Evolutionary conservation across 2,888 invertebrate genomes (phyloP).

Genomic region (Cryptus armator): DNA sequence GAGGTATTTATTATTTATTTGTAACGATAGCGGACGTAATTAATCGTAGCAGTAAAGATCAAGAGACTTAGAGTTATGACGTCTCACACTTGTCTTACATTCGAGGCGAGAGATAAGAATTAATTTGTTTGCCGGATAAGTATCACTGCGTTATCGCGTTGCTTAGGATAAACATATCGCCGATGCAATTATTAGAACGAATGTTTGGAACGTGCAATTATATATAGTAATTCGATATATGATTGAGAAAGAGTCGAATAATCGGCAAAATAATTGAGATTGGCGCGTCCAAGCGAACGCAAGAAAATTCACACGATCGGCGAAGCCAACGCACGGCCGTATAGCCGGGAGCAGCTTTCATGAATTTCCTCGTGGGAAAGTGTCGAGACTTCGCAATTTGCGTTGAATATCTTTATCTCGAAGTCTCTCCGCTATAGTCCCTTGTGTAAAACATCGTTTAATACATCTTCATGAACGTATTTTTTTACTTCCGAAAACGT

Average conservation of each 20-base stretch:
- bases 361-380: constrained; percentile 59
- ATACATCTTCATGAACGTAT: constrained; percentile 6
- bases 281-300: constrained; percentile 21
- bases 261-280: constrained; percentile 34
- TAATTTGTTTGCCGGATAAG: too few relatives aligned
- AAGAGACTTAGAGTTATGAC: too few relatives aligned
- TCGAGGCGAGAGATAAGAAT: too few relatives aligned
- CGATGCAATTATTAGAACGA: background rate
- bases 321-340: background rate
- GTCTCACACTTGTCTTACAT: too few relatives aligned
- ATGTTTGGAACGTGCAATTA: background rate
- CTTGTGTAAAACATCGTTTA: background rate
- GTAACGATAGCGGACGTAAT: background rate
- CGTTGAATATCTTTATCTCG: constrained; percentile 29
- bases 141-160: too few relatives aligned
- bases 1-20: constrained; percentile 1
- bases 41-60: background rate
- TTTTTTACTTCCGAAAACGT: constrained; percentile 18
- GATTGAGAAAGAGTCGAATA: constrained; percentile 4
- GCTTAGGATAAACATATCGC: background rate
- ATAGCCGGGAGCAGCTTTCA: background rate
- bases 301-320: constrained; percentile 47
- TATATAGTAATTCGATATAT: background rate
- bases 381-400: constrained; percentile 22
- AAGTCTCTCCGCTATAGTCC: background rate